Percentiles rank a stretch among this genome's conserved stretches.
Conservation (phyloP, 2,113 vertebrate genomes). For the Helogale parvula region DNA sequence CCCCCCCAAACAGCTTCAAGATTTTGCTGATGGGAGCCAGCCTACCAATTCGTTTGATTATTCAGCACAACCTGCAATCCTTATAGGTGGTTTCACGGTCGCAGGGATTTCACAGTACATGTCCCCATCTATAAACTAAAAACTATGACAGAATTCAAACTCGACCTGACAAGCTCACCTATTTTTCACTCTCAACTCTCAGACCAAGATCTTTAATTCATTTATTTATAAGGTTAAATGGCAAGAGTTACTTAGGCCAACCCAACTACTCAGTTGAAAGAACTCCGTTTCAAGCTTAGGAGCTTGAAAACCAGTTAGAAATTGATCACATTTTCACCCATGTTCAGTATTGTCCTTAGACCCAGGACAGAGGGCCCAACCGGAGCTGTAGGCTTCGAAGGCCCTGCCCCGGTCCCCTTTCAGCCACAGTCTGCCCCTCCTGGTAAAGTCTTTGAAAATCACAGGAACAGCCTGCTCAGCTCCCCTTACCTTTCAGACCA, state of each 20-base stretch:
- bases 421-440: neutral
- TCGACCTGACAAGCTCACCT: conserved; percentile 45
- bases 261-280: conserved; percentile 38
- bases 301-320: neutral
- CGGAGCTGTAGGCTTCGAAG: neutral
- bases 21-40: conserved; percentile 74
- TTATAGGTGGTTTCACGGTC: conserved; percentile 79
- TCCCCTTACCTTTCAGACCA: neutral
- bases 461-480: neutral
- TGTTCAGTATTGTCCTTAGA: neutral
- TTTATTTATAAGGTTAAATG: conserved; percentile 58
- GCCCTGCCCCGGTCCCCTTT: neutral
- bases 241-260: conserved; percentile 65
- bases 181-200: conserved; percentile 55
- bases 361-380: neutral
- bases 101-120: conserved; percentile 47
- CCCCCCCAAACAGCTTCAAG: conserved; percentile 69
- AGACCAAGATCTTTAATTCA: conserved; percentile 57
- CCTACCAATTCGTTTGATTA: conserved; percentile 74
- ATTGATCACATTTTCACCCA: neutral
- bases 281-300: neutral
- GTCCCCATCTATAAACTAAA: conserved; percentile 64
- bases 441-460: neutral
- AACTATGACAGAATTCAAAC: conserved; percentile 53
- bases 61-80: conserved; percentile 75